Conservation (phyloP, 2,888 invertebrate genomes). For the Lasius fuliginosus region DNA sequence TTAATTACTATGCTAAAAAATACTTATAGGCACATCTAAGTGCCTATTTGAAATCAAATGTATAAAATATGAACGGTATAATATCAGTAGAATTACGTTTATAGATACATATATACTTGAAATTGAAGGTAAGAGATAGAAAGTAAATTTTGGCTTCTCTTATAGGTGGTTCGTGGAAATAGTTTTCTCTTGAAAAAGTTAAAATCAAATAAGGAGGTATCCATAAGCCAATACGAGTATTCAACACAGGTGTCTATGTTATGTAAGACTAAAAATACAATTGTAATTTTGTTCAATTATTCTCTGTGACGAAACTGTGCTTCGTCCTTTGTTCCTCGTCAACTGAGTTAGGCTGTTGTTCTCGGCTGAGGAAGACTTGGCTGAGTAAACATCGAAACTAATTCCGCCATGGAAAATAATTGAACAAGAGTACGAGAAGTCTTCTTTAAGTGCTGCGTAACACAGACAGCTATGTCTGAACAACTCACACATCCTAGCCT, state of each 20-base stretch:
- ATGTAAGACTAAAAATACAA: not conserved
- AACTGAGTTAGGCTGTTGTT: not conserved
- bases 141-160: not conserved
- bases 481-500: not conserved
- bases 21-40: too few species aligned
- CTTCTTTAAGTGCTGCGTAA: not conserved
- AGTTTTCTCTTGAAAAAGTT: not conserved
- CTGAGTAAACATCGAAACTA: not conserved
- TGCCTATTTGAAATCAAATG: too few species aligned
- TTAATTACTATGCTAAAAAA: too few species aligned
- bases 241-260: not conserved
- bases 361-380: not conserved
- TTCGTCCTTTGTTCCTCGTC: not conserved
- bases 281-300: not conserved
- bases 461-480: not conserved
- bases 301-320: not conserved
- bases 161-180: not conserved
- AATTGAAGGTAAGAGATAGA: not conserved
- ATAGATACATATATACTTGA: not conserved
- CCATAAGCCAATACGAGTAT: not conserved
- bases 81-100: not conserved
- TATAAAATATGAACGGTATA: not conserved
- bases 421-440: not conserved
- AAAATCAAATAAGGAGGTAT: not conserved
- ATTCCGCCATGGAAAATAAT: not conserved